A percentile compares a stretch with the other conserved stretches of the same genome.
Evolutionary conservation across 2,113 vertebrate genomes (phyloP).

Genomic region (Entomyzon cyanotis): DNA sequence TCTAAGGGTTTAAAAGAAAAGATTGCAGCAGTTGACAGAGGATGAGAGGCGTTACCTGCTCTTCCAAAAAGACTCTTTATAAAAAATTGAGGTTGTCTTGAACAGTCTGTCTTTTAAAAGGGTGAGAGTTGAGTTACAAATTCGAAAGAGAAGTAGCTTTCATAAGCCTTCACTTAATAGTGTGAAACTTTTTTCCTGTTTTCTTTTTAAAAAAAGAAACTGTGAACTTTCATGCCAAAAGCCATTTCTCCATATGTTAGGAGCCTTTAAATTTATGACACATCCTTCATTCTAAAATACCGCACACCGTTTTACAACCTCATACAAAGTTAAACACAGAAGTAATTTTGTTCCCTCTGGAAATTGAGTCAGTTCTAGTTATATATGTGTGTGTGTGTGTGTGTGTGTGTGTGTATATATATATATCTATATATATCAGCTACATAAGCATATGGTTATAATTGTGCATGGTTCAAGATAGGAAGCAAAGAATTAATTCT

Average conservation of each 20-base stretch:
- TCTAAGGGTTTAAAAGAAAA: background rate
- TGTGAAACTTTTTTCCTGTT: background rate
- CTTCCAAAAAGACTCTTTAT: background rate
- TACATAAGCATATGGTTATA: conserved; percentile 23
- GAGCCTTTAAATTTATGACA: conserved; percentile 24
- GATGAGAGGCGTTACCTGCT: background rate
- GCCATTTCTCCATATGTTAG: background rate
- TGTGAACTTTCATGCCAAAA: conserved; percentile 12
- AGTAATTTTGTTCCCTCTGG: conserved; percentile 26
- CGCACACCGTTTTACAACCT: background rate
- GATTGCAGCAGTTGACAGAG: background rate
- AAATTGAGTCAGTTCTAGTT: background rate
- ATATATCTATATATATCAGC: background rate
- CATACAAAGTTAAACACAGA: conserved; percentile 5
- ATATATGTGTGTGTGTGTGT: background rate
- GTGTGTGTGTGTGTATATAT: background rate
- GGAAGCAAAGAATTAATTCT: conserved; percentile 21
- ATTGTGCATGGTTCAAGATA: background rate
- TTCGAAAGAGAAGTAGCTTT: conserved; percentile 1
- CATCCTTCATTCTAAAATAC: conserved; percentile 2
- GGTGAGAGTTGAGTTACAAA: background rate
- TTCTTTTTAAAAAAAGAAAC: background rate
- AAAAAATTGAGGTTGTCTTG: background rate
- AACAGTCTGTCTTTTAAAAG: background rate
- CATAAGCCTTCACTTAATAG: background rate